Evolutionary conservation across 2,113 vertebrate genomes (phyloP).

Genomic region (Hepsetus odoe): DNA sequence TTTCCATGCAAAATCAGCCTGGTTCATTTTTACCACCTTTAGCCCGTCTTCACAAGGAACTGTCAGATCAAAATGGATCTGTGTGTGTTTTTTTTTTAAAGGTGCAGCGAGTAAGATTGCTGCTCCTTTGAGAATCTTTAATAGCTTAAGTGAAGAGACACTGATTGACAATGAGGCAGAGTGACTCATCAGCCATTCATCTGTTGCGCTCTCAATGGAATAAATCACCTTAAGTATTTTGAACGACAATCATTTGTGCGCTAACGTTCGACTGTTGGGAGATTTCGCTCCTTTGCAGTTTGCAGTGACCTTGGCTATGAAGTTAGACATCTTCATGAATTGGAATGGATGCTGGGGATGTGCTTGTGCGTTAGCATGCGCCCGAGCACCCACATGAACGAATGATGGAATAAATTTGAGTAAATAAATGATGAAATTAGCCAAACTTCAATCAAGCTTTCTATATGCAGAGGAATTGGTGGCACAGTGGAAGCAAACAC

Average conservation of each 20-base stretch:
- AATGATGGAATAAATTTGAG: slow-evolving; percentile 56
- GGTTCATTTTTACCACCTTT: slow-evolving; percentile 16
- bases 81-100: not conserved
- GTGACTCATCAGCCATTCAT: slow-evolving; percentile 42
- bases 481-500: slow-evolving; percentile 58
- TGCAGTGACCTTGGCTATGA: slow-evolving; percentile 50
- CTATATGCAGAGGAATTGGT: slow-evolving; percentile 64
- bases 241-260: slow-evolving; percentile 39
- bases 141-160: slow-evolving; percentile 30
- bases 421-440: slow-evolving; percentile 71
- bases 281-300: slow-evolving; percentile 49
- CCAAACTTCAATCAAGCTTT: slow-evolving; percentile 72
- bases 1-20: not conserved
- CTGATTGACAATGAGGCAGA: slow-evolving; percentile 34
- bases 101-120: no score
- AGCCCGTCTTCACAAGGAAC: not conserved
- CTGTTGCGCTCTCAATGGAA: slow-evolving; percentile 35
- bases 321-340: slow-evolving; percentile 43
- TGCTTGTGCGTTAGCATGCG: not conserved
- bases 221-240: slow-evolving; percentile 51
- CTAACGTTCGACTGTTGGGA: slow-evolving; percentile 39
- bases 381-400: slow-evolving; percentile 38
- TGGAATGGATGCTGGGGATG: slow-evolving; percentile 39
- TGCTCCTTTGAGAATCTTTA: slow-evolving; percentile 25
- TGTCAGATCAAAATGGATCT: slow-evolving; percentile 17